Evolutionary conservation across 1,140 invertebrate species (phyloP).

Genomic region (Wiebesia pumilae): DNA sequence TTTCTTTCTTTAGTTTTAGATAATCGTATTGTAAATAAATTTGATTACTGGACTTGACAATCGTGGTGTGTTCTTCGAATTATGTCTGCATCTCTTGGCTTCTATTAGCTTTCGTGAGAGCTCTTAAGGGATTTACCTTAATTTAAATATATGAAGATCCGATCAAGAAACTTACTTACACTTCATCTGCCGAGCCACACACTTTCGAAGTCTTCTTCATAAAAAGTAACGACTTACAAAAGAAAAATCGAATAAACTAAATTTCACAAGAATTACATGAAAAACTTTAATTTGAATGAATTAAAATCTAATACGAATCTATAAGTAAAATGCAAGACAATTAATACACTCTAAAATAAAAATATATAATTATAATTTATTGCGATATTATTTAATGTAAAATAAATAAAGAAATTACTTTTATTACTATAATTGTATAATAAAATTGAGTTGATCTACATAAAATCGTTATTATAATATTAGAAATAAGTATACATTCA

Average conservation of each 20-base stretch:
- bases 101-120: background rate
- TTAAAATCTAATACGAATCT: background rate
- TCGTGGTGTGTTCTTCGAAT: background rate
- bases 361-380: background rate
- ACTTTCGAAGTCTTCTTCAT: conserved; percentile 22
- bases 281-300: conserved; percentile 11
- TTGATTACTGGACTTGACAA: conserved; percentile 26
- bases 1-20: background rate
- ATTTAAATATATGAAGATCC: conserved; percentile 47
- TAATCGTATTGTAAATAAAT: conserved; percentile 19
- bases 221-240: conserved; percentile 16
- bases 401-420: too few relatives aligned
- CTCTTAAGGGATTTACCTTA: conserved; percentile 25
- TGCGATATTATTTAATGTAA: too few relatives aligned
- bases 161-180: conserved; percentile 32
- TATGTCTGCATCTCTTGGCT: background rate
- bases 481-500: too few relatives aligned
- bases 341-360: background rate
- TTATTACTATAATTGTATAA: too few relatives aligned
- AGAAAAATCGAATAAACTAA: conserved; percentile 27
- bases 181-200: background rate
- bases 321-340: background rate
- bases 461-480: too few relatives aligned
- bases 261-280: background rate
- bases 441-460: too few relatives aligned